Percentiles rank a stretch among this genome's conserved stretches.
Conservation (phyloP, 2,888 invertebrate species). For the Melieria omissa region DNA sequence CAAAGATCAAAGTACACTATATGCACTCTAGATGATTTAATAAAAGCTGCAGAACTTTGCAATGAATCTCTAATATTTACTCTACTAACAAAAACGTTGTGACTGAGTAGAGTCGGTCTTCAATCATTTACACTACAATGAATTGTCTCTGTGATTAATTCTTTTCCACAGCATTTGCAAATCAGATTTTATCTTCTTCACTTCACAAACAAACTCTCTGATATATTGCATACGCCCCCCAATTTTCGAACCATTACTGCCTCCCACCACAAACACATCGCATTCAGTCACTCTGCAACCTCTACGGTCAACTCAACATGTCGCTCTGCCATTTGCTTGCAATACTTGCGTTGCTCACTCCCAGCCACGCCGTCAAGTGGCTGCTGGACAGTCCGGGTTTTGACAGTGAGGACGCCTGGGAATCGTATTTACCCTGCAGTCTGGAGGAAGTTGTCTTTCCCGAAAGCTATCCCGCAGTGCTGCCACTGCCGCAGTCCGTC, state of each 20-base stretch:
- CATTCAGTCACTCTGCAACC: not conserved
- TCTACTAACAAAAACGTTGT: too few species aligned
- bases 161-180: too few species aligned
- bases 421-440: constrained; percentile 57
- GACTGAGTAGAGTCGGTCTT: too few species aligned
- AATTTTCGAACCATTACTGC: not conserved
- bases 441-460: constrained; percentile 62
- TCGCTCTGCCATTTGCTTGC: not conserved
- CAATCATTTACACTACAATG: too few species aligned
- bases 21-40: too few species aligned
- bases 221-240: constrained; percentile 22
- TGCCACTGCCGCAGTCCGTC: constrained; percentile 54
- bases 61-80: too few species aligned
- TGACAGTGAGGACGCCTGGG: constrained; percentile 53
- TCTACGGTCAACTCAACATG: too few species aligned
- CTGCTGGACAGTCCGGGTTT: constrained; percentile 54
- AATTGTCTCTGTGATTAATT: too few species aligned
- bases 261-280: not conserved
- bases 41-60: too few species aligned
- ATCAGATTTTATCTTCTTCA: too few species aligned
- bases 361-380: constrained; percentile 50
- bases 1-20: too few species aligned
- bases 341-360: not conserved
- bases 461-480: constrained; percentile 53
- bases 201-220: not conserved